Base-by-base conservation (phyloP, 2,113 vertebrate genomes). In the Hippocampus barbouri region DNA sequence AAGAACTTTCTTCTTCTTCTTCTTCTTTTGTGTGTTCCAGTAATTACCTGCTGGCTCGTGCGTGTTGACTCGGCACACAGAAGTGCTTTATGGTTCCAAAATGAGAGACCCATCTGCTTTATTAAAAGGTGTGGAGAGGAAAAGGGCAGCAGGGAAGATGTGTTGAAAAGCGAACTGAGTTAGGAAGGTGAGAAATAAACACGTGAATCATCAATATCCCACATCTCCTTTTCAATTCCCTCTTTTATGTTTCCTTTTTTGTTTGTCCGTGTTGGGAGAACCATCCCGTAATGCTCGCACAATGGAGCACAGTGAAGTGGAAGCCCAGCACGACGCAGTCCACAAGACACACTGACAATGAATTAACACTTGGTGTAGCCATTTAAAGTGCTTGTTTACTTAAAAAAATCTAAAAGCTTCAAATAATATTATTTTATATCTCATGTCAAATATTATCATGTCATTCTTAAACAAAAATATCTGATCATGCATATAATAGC, bases 141-240 rank as follows among this genome's bases (percentile, higher is more conserved):
- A 90, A 67, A 3, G 53, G 51, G 64, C 69, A 49, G 72, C 2
- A 61, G 38, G 49, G 40, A 38, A 27, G 25, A 38, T 67, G 40
- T 81, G 76, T 71, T 78, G 72, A 75, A 78, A 75, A 77, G 73
- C 76, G 83, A 88, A 76, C 74, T 60, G 66, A 63, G 69, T 68
- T 75, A 73, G 86, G 87, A 84, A 85, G 83, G 81, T 86, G 67
- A 56, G 75, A 84, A 63, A 82, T 82, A 87, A 85, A 89, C 83
- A 85, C 62, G 77, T 82, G 83, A 89, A 80, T 89, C 90, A 85
- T 88, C 83, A 86, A 89, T 90, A 86, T 84, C 87, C 73, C 73
- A 70, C 30, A 87, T 85, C 70, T 84, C 76, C 73, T 75, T 27
- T 83, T 83, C 77, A 87, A 79, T 68, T 80, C 81, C 86, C 74